These are phyloP conservation scores for Holacanthus passer DNA, from an alignment of 2,113 vertebrate species.

Conservation along the genomic window DNA sequence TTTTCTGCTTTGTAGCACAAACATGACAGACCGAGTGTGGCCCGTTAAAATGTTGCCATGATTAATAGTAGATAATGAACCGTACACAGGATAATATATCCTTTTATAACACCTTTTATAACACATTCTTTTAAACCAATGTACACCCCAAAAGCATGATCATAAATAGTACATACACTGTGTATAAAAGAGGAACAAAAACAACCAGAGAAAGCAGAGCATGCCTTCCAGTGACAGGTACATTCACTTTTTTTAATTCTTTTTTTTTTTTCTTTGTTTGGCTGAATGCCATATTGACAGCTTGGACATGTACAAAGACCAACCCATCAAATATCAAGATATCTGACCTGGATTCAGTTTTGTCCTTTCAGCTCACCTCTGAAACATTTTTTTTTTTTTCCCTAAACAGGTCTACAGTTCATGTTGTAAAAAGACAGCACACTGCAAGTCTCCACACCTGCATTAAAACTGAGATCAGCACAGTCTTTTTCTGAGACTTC, in stretches of 20 bases:
- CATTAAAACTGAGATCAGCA: slow-evolving; percentile 28
- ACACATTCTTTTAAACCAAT: slow-evolving; percentile 86
- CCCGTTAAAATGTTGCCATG: slow-evolving; percentile 77
- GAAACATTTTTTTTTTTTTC: not conserved
- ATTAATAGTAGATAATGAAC: slow-evolving; percentile 80
- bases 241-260: slow-evolving; percentile 79
- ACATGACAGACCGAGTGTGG: slow-evolving; percentile 61
- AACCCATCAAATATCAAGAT: slow-evolving; percentile 47
- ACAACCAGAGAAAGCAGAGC: slow-evolving; percentile 76
- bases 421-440: slow-evolving; percentile 33
- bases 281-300: slow-evolving; percentile 44
- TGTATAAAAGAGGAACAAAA: slow-evolving; percentile 80
- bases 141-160: slow-evolving; percentile 86
- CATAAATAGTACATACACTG: slow-evolving; percentile 90
- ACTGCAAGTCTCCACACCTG: slow-evolving; percentile 31
- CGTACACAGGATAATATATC: slow-evolving; percentile 90
- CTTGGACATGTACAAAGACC: slow-evolving; percentile 57
- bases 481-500: slow-evolving; percentile 27
- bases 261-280: slow-evolving; percentile 39
- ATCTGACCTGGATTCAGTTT: slow-evolving; percentile 47
- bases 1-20: slow-evolving; percentile 57
- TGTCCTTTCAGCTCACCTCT: slow-evolving; percentile 48
- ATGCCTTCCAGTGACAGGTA: slow-evolving; percentile 87
- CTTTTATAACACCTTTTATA: slow-evolving; percentile 89
- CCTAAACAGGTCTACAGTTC: slow-evolving; percentile 26